Evolutionary conservation across 2,888 invertebrate species (phyloP), one percentile per base, ranked within the genome.

Genomic region (Chironomus riparius): DNA sequence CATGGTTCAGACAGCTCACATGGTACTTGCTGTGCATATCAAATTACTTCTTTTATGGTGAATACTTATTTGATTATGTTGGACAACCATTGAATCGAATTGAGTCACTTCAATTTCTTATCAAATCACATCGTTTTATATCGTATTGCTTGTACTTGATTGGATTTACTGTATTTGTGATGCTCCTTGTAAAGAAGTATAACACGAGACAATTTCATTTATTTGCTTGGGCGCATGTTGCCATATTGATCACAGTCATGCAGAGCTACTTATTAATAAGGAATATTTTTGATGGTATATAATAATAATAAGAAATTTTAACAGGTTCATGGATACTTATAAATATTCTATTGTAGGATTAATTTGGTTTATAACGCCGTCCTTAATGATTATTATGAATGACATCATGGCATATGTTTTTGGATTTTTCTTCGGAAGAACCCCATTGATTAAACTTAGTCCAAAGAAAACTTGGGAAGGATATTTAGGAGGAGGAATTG

Each of bases 401-500:
- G 99, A 99, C 85, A 96, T 99, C 78, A 98, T 98, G 98, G 99
- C 99, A 0, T 99, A 99, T 83, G 92, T 99, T 83, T 99, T 99
- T 86, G 99, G 99, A 50, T 99, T 99, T 87, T 99, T 99, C 90
- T 98, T 98, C 84, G 99, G 99, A 56, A 94, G 94, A 83, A 99
- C 99, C 1, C 99, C 99, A 0, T 88, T 99, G 77, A 99, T 99
- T 83, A 95, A 99, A 85, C 87, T 99, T 77, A 98, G 98, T 75
- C 99, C 99, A 6, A 99, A 99, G 86, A 99, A 99, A 85, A 99
- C 99, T 4, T 99, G 99, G 99, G 99, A 99, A 85, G 99, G 99
- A 12, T 99, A 99, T 85, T 95, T 99, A 80, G 99, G 99, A 18
- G 99, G 99, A 74, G 98, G 98, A 21, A 85, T 99, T 80, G 93